Base-by-base conservation (phyloP, 2,113 vertebrate species). In the Oreochromis spilurus region DNA sequence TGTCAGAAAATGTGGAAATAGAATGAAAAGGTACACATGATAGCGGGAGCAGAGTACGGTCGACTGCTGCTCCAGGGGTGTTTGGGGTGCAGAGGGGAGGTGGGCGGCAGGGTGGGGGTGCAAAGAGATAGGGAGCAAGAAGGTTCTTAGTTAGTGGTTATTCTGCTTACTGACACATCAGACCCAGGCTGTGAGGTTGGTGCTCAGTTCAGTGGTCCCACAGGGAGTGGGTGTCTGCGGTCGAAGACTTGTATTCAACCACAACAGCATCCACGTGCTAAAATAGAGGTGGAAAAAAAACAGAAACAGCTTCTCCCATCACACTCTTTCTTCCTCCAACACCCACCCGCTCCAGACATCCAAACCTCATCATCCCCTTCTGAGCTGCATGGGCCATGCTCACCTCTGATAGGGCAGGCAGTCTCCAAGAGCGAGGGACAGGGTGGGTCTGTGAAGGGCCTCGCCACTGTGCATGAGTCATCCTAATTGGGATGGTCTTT, bases 401-500 rank as follows among this genome's bases (percentile, higher is more conserved):
- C 86, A 84, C 60, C 83, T 91, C 87, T 36, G 72, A 86, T 84
- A 92, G 83, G 87, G 86, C 87, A 79, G 78, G 60, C 85, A 86
- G 84, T 89, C 88, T 92, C 84, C 88, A 79, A 83, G 79, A 89
- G 84, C 87, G 72, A 86, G 50, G 67, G 82, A 81, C 48, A 78
- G 88, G 16, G 88, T 80, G 58, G 82, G 60, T 70, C 90, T 89
- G 79, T 87, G 85, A 88, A 50, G 43, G 55, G 77, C 79, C 79
- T 79, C 75, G 80, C 87, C 86, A 48, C 72, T 85, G 90, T 90
- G 90, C 93, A 95, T 96, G 93, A 95, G 90, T 96, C 93, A 95
- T 95, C 93, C 89, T 95, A 95, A 95, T 95, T 95, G 94, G 95
- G 88, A 90, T 90, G 90, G 88, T 93, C 91, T 89, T 83, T 57